A percentile compares a stretch with the other conserved stretches of the same genome.
Conservation (phyloP, 2,797 vertebrate genomes). For the Cichlasoma orientale region DNA sequence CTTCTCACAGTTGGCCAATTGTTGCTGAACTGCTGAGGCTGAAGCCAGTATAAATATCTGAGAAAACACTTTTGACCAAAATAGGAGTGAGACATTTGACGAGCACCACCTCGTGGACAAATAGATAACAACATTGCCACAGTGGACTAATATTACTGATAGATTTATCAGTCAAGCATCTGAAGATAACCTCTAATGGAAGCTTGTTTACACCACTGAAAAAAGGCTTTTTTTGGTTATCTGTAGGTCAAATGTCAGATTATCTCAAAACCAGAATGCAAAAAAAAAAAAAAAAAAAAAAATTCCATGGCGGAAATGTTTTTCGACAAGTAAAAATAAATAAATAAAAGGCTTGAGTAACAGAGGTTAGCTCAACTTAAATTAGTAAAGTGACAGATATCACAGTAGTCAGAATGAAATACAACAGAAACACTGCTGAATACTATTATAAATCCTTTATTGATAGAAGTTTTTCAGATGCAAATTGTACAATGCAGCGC, state of each 20-base stretch:
- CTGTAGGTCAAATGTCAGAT: neutral
- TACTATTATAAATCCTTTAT: constrained; percentile 58
- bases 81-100: neutral
- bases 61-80: neutral
- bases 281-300: no score
- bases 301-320: neutral
- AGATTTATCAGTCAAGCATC: neutral
- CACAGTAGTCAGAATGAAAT: neutral
- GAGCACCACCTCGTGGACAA: constrained; percentile 13
- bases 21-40: no score
- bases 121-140: neutral
- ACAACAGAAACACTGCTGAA: neutral
- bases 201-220: neutral
- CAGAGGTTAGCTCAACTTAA: neutral
- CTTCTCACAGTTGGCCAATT: no score
- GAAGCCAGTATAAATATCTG: no score
- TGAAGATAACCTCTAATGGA: neutral
- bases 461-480: constrained; percentile 41
- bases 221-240: no score
- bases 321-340: neutral
- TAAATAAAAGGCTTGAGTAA: neutral
- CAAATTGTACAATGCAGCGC: constrained; percentile 31
- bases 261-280: neutral
- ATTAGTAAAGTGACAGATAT: neutral
- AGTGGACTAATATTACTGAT: neutral